Evolutionary conservation across 2,113 vertebrate species (phyloP).

Genomic region (Sapajus apella): DNA sequence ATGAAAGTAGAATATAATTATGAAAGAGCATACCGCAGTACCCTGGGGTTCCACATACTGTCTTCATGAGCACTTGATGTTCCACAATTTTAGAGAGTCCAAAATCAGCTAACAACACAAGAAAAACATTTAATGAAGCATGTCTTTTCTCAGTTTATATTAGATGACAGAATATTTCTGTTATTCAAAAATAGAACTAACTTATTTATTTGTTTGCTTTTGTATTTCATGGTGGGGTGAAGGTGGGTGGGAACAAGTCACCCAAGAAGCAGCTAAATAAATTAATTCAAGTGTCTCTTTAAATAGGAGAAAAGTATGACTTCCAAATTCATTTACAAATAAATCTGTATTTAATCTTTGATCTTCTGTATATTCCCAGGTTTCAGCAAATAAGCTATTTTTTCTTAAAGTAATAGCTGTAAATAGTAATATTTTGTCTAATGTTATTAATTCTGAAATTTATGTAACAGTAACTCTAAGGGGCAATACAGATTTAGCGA

Average conservation of each 20-base stretch:
- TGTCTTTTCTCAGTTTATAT: background rate
- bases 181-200: background rate
- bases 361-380: background rate
- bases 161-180: background rate
- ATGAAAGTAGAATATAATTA: constrained; percentile 17
- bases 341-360: background rate
- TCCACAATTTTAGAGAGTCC: constrained; percentile 94
- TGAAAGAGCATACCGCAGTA: constrained; percentile 89
- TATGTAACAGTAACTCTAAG: background rate
- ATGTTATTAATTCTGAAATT: constrained; percentile 6
- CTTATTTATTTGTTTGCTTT: background rate
- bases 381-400: background rate
- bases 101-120: constrained; percentile 88
- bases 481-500: background rate
- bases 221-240: background rate
- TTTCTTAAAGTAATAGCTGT: background rate
- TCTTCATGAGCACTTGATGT: constrained; percentile 93
- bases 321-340: background rate
- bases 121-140: background rate
- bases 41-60: constrained; percentile 92
- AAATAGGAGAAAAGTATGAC: background rate
- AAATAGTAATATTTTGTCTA: background rate
- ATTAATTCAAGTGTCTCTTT: background rate
- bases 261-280: background rate
- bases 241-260: background rate